These are phyloP conservation scores for Cataglyphis altisquamis DNA, from an alignment of 2,888 invertebrate genomes.

Conservation along the genomic window DNA sequence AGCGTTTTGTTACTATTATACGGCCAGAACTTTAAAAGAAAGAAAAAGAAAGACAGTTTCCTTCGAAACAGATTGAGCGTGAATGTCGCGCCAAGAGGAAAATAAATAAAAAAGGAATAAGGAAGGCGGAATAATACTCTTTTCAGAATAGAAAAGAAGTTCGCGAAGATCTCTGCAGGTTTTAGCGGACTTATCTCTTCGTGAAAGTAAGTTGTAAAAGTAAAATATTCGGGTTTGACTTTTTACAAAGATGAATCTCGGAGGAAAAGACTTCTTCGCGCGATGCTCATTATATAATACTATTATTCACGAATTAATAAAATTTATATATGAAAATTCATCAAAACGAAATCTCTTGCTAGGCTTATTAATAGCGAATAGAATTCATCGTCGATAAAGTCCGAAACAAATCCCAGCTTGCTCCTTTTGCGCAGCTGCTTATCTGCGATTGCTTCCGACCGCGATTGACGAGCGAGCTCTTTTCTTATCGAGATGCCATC, in stretches of 20 bases:
- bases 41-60: background rate
- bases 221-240: constrained; percentile 14
- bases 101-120: background rate
- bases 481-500: constrained; percentile 34
- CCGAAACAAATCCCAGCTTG: background rate
- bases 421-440: background rate
- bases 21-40: too few relatives aligned
- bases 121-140: constrained; percentile 12
- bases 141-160: background rate
- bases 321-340: background rate
- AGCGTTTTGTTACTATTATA: too few relatives aligned
- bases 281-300: constrained; percentile 4
- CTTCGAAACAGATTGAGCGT: constrained; percentile 4
- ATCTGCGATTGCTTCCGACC: constrained; percentile 18
- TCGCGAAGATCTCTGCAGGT: background rate
- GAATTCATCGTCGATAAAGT: background rate
- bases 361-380: background rate
- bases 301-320: constrained; percentile 9
- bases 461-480: constrained; percentile 4
- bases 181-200: constrained; percentile 12
- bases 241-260: constrained; percentile 5
- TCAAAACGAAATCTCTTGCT: background rate
- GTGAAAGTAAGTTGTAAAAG: constrained; percentile 20
- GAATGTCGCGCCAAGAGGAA: background rate
- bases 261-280: background rate